Conservation (phyloP, 1,140 invertebrate species). For the Periplaneta americana region DNA sequence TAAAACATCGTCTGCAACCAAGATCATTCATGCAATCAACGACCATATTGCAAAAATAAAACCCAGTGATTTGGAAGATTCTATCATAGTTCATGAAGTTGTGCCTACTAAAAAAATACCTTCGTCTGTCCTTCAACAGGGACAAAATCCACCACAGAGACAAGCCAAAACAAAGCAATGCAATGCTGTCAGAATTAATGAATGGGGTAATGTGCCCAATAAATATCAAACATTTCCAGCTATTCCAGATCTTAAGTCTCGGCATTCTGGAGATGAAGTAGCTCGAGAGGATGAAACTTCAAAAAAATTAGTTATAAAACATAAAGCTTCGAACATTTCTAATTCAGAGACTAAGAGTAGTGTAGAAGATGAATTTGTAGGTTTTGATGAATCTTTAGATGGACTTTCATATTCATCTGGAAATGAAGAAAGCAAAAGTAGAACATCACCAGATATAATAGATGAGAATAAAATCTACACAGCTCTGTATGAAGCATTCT, state of each 20-base stretch:
- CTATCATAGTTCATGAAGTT: slow-evolving; percentile 6
- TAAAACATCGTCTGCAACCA: not conserved
- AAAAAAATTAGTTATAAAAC: not conserved
- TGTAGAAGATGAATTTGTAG: not conserved
- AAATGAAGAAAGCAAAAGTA: not conserved
- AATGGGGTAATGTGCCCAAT: not conserved
- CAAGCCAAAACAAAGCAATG: not conserved
- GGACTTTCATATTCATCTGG: not conserved
- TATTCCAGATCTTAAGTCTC: not conserved
- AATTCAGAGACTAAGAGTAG: not conserved
- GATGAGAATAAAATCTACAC: not conserved
- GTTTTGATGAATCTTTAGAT: not conserved
- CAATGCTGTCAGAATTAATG: not conserved
- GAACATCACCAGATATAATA: not conserved
- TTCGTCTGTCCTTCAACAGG: not conserved
- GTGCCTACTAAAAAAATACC: slow-evolving; percentile 6
- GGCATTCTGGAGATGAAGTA: not conserved
- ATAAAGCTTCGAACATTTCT: not conserved
- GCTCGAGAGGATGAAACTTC: not conserved
- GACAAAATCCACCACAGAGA: not conserved
- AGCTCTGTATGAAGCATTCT: not conserved
- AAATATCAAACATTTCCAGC: not conserved
- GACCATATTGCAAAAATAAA: slow-evolving; percentile 8
- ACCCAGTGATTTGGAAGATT: slow-evolving; percentile 4
- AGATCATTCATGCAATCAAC: slow-evolving; percentile 6